Base-by-base conservation (phyloP, 2,888 invertebrate species). In the Steinernema carpocapsae region DNA sequence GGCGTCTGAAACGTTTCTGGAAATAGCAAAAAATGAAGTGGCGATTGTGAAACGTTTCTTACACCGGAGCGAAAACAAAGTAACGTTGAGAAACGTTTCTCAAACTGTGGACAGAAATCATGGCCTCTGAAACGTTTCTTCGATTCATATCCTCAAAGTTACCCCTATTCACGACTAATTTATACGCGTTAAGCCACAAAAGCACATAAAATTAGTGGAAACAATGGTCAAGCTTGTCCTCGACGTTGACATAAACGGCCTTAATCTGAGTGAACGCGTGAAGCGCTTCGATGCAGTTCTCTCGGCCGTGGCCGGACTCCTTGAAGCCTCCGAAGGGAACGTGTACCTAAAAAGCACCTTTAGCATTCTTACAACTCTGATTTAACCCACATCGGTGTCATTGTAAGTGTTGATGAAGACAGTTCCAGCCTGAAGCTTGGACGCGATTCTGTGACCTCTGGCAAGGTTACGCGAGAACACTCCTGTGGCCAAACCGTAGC, bases 361-460 rank as follows among this genome's bases (percentile, higher is more conserved):
- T 32, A 17, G 48, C 3, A 3, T 19, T 48, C 37, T 3, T 4
- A n/a, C 48, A n/a, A 17, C 48, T 19, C 14, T 17, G 48, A 19
- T n/a, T 4, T 22, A 4, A 24, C 32, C 19, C 89, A 89, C 78
- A 19, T 90, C 90, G 75, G 88, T 88, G 32, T 90, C 82, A 81
- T 91, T 91, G 88, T 90, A 91, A 75, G 89, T 90, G 85, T 91
- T 91, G 46, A 91, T 86, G 88, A 89, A 91, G n/a, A 90, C 84
- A 4, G 89, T 88, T 1, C 91, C 91, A 7, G 90, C 89, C 82
- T 91, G 87, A 73, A 91, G 78, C 12, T 86, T 80, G 17, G 88
- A 83, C 0, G 88, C 89, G 7, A 91, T 89, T 43, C 89, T 84
- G 80, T 91, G 90, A 4, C 89, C 90, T 72, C 89, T 84, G 24